Conservation (phyloP, 2,113 vertebrate species). For the Sporophila hypoxantha region DNA sequence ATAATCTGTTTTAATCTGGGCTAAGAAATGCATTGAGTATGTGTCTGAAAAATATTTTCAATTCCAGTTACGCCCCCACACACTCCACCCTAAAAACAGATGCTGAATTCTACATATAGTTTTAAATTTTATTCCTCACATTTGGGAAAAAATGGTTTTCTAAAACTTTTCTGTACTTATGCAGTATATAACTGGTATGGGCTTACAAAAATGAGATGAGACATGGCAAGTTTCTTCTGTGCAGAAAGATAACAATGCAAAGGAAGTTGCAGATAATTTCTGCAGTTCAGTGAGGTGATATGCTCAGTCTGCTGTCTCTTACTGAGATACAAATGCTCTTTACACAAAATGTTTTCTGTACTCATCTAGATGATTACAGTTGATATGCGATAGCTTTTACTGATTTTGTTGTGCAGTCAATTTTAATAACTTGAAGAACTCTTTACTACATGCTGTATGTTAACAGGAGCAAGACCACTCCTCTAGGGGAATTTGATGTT, state of each 20-base stretch:
- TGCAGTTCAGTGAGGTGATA: not conserved
- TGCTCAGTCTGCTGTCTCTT: not conserved
- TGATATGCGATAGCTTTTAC: not conserved
- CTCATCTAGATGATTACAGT: not conserved
- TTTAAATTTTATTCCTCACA: not conserved
- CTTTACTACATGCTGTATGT: not conserved
- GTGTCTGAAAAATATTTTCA: not conserved
- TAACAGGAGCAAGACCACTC: not conserved
- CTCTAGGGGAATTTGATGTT: not conserved
- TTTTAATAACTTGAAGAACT: not conserved
- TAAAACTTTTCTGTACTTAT: not conserved
- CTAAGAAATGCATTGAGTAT: not conserved
- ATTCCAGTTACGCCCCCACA: accelerated
- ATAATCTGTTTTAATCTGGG: not conserved
- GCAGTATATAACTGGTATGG: not conserved
- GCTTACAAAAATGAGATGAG: not conserved
- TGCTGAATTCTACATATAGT: not conserved
- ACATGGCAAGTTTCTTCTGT: not conserved
- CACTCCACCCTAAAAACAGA: not conserved
- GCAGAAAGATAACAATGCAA: not conserved
- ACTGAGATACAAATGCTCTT: not conserved
- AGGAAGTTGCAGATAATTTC: not conserved
- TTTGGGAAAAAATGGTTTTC: not conserved
- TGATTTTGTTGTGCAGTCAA: not conserved
- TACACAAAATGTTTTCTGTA: not conserved